A percentile compares a stretch with the other conserved stretches of the same genome.
phyloP scores from a whole-genome alignment of 2,113 vertebrate genomes.

The Elaphurus davidianus region DNA sequence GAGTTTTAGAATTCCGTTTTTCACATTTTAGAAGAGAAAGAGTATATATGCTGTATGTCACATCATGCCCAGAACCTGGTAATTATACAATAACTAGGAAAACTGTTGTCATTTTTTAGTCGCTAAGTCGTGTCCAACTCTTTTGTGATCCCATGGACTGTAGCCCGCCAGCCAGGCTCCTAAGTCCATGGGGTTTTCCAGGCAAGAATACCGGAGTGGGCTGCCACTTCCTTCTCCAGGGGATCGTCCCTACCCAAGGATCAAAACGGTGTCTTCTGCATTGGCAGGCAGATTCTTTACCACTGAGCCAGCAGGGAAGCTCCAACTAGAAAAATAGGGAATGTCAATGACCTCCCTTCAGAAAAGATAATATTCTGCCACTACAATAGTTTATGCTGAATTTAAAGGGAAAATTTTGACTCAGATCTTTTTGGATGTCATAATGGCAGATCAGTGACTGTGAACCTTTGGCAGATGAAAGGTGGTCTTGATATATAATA shows the following conservation, averaged over 20 bases:
- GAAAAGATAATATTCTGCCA: not conserved
- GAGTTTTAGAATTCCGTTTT: constrained; percentile 2
- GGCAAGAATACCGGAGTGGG: not conserved
- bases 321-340: not conserved
- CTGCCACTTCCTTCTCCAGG: not conserved
- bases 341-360: not conserved
- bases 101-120: not conserved
- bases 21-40: constrained; percentile 23
- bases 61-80: not conserved
- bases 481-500: not conserved
- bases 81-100: not conserved
- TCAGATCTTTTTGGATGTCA: constrained; percentile 17
- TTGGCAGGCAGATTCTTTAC: not conserved
- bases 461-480: not conserved
- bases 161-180: not conserved
- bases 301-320: not conserved
- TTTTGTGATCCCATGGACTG: not conserved
- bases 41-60: not conserved
- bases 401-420: constrained; percentile 20
- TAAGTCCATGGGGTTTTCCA: not conserved
- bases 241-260: not conserved
- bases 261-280: not conserved
- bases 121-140: not conserved
- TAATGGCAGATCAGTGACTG: not conserved
- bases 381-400: not conserved